Evolutionary conservation across 2,888 invertebrate genomes (phyloP).

Genomic region (Melitaea athalia): DNA sequence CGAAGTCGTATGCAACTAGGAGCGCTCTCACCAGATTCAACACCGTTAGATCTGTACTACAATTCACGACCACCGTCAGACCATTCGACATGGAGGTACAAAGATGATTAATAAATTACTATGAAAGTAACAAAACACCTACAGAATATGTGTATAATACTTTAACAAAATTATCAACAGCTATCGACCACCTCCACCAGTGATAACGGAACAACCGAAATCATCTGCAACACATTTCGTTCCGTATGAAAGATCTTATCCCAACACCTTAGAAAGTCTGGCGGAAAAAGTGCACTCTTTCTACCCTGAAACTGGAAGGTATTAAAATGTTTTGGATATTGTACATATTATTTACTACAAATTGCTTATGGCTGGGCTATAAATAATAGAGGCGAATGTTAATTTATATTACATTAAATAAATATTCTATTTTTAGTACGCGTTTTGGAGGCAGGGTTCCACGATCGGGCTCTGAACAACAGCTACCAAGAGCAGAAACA

Average conservation of each 20-base stretch:
- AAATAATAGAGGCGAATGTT: background rate
- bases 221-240: conserved; percentile 90
- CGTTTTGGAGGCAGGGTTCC: conserved; percentile 84
- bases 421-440: conserved; percentile 50
- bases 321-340: conserved; percentile 7
- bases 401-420: background rate
- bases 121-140: background rate
- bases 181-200: conserved; percentile 92
- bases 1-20: conserved; percentile 88
- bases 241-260: conserved; percentile 92
- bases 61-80: conserved; percentile 88
- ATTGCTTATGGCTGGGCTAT: background rate
- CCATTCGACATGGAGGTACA: conserved; percentile 80
- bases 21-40: conserved; percentile 86
- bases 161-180: conserved; percentile 52
- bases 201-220: conserved; percentile 95
- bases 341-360: background rate
- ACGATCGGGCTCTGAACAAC: conserved; percentile 95
- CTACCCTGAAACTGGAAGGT: conserved; percentile 82
- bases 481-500: conserved; percentile 90
- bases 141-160: background rate
- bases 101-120: conserved; percentile 7
- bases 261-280: conserved; percentile 93
- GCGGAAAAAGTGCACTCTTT: conserved; percentile 96
- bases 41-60: conserved; percentile 88